phyloP scores from a whole-genome alignment of 2,888 invertebrate genomes.

The Cryptops parisi region DNA sequence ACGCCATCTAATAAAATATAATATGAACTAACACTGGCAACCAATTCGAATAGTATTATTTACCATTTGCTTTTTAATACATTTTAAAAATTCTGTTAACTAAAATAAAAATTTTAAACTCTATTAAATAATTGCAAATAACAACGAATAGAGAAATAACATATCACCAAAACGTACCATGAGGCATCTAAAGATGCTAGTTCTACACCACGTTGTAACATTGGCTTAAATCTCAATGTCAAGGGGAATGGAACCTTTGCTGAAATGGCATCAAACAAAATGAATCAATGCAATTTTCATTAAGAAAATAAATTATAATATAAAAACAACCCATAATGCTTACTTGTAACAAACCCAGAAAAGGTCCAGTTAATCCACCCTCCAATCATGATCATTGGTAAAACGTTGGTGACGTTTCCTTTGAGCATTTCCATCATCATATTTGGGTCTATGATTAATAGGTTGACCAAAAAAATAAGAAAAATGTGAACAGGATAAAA shows the following conservation, averaged over 20 bases:
- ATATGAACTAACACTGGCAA: too few relatives aligned
- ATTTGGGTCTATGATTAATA: slow-evolving; percentile 51
- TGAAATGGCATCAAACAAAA: too few relatives aligned
- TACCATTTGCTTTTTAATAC: too few relatives aligned
- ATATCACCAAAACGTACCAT: slow-evolving; percentile 56
- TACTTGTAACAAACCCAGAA: slow-evolving; percentile 97
- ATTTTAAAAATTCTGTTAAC: too few relatives aligned
- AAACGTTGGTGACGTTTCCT: slow-evolving; percentile 93
- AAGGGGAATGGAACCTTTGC: slow-evolving; percentile 98
- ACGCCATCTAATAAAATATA: too few relatives aligned
- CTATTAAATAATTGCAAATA: too few relatives aligned
- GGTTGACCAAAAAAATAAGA: too few relatives aligned
- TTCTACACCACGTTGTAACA: slow-evolving; percentile 97
- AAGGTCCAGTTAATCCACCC: slow-evolving; percentile 99
- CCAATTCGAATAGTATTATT: too few relatives aligned
- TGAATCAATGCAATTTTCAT: neutral
- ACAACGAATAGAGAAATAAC: too few relatives aligned
- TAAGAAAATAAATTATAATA: slow-evolving; percentile 16
- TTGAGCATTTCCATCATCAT: slow-evolving; percentile 99
- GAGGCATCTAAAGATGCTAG: slow-evolving; percentile 89
- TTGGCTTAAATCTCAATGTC: slow-evolving; percentile 95
- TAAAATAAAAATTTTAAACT: too few relatives aligned
- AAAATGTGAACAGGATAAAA: too few relatives aligned
- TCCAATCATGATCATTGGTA: slow-evolving; percentile 98
- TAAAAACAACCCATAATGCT: slow-evolving; percentile 25